Base-by-base conservation (phyloP, 2,888 invertebrate species). In the Diaphora mendica region DNA sequence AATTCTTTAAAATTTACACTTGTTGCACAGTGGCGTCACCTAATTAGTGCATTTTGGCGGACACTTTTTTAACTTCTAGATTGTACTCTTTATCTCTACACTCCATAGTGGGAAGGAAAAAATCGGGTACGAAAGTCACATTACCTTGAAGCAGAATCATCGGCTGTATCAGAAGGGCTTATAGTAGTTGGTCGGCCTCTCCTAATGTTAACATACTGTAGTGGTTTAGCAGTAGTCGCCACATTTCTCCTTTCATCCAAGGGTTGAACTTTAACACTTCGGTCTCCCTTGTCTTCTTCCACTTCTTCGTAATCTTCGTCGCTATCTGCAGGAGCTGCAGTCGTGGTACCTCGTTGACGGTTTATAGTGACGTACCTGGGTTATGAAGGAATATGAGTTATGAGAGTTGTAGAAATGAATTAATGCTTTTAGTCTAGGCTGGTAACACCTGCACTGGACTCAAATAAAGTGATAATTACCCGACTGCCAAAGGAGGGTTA, bases 121-220 rank as follows among this genome's bases (percentile, higher is more conserved):
- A n/a, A 26, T 26, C 3, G 30, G 33, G 3, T 30, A 62, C 15
- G 15, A 55, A 9, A 23, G 51, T 9, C 42, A 48, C 3, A 15
- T 80, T 75, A 93, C 93, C 94, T 93, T 5, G 94, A 93, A 70
- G 92, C 93, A 39, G 91, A 87, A 73, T 95, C 93, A 84, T 94
- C 94, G 73, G 91, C 92, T 23, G 91, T 89, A 26, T 93, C 94
- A 0, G 90, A 86, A 0, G 90, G 87, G 0, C 85, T 75, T 81
- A 88, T 26, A 87, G 84, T 95, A 0, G 96, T 93, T 23, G 96
- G 97, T 83, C 96, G 96, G 0, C 97, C 96, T 77, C 98, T 95
- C 68, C 97, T 93, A 44, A 98, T 97, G 72, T 97, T 98, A 0
- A 97, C 97, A 84, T 98, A 98, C 79, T 97, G 97, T 71, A 96